A percentile compares a stretch with the other conserved stretches of the same genome.
These are phyloP conservation scores for Meloidogyne hapla DNA, from an alignment of 1,140 invertebrate genomes.

Conservation along the genomic window DNA sequence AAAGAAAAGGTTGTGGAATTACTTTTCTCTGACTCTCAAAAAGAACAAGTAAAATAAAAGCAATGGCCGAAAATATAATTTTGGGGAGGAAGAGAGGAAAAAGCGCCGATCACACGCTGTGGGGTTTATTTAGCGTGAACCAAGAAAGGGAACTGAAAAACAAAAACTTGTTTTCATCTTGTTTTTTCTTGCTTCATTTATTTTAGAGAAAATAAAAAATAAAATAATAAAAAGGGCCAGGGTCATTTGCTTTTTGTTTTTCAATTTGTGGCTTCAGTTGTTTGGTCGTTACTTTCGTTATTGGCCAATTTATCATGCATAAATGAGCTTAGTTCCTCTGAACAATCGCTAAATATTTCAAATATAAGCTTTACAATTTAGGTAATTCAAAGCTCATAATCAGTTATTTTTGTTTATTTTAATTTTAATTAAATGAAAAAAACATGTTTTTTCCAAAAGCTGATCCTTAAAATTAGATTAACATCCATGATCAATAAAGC, in stretches of 20 bases:
- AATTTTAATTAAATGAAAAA: background rate
- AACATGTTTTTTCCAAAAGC: background rate
- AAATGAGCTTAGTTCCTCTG: background rate
- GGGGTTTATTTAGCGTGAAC: background rate
- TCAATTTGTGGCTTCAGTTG: background rate
- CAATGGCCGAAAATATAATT: background rate
- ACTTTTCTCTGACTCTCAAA: background rate
- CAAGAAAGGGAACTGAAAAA: background rate
- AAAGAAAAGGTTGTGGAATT: background rate
- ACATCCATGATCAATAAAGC: no score
- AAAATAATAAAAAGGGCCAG: background rate
- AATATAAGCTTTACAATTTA: background rate
- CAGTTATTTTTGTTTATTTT: background rate
- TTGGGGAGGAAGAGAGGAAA: background rate
- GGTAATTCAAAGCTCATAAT: background rate
- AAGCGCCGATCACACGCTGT: background rate
- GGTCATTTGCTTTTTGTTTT: background rate
- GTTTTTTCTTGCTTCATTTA: slow-evolving; percentile 2
- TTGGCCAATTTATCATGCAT: slow-evolving; percentile 5
- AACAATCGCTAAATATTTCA: background rate
- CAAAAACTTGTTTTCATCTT: background rate
- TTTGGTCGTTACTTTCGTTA: background rate
- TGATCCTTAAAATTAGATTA: no score
- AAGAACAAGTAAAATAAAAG: background rate
- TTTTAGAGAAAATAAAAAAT: background rate